phyloP scores from a whole-genome alignment of 2,113 vertebrate species.

The Phylloscopus whistleri region DNA sequence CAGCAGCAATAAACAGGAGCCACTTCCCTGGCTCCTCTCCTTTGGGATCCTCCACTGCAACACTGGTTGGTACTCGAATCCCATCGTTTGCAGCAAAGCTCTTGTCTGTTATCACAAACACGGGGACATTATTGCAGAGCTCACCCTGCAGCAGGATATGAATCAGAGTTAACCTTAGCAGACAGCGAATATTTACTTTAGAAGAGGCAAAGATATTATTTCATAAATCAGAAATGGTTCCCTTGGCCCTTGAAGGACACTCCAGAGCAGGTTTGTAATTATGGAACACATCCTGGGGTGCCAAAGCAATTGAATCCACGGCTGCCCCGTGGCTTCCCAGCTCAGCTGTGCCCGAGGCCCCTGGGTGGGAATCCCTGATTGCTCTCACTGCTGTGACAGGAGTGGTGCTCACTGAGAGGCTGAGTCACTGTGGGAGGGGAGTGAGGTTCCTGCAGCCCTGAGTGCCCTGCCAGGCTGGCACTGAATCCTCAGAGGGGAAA shows the following conservation, averaged over 20 bases:
- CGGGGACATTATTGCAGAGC: conserved; percentile 45
- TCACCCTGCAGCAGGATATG: conserved; percentile 51
- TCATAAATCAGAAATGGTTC: conserved; percentile 67
- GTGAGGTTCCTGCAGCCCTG: neutral
- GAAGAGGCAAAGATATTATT: conserved; percentile 66
- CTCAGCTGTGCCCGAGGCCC: neutral
- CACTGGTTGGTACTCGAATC: conserved; percentile 11
- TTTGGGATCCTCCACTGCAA: neutral
- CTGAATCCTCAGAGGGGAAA: too few relatives aligned
- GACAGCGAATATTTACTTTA: conserved; percentile 59
- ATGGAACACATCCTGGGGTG: neutral
- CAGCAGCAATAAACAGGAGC: conserved; percentile 20
- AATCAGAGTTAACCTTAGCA: conserved; percentile 52
- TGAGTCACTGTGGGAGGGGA: neutral
- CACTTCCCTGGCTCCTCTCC: neutral
- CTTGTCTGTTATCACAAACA: conserved; percentile 42
- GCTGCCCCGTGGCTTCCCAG: neutral
- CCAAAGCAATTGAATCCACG: neutral
- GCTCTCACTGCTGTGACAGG: too few relatives aligned
- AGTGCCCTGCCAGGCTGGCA: too few relatives aligned
- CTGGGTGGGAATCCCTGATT: neutral
- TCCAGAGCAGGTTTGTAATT: conserved; percentile 10
- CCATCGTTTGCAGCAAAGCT: conserved; percentile 38
- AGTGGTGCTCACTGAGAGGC: rapidly evolving
- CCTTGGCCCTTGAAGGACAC: conserved; percentile 40